Evolutionary conservation across 2,888 invertebrate species (phyloP).

Genomic region (Philereme transversata): DNA sequence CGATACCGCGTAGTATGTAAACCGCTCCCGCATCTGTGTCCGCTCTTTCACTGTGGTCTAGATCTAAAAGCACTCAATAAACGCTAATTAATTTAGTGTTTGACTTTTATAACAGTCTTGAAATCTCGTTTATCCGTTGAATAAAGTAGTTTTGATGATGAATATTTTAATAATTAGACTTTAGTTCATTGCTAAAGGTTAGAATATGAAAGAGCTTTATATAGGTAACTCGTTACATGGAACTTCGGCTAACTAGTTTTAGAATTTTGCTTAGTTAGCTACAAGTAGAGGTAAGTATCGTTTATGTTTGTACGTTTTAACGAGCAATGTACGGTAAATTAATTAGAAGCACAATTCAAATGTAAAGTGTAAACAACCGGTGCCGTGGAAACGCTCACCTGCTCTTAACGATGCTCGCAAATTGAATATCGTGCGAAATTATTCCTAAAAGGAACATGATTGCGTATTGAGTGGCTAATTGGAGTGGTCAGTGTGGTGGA

Average conservation of each 20-base stretch:
- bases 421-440: conserved; percentile 60
- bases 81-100: conserved; percentile 3
- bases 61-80: neutral
- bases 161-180: neutral
- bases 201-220: neutral
- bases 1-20: too few relatives aligned
- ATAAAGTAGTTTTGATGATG: neutral
- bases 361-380: conserved; percentile 48
- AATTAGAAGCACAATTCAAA: conserved; percentile 45
- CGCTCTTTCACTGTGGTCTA: too few relatives aligned
- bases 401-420: conserved; percentile 35
- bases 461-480: conserved; percentile 56
- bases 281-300: neutral
- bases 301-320: neutral
- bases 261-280: neutral
- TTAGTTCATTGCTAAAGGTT: neutral
- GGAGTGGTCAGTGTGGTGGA: conserved; percentile 41
- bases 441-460: conserved; percentile 48
- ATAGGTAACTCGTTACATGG: neutral
- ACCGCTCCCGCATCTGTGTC: too few relatives aligned
- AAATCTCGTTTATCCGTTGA: neutral
- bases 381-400: conserved; percentile 28
- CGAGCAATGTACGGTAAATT: conserved; percentile 25
- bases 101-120: neutral
- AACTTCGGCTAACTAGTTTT: neutral